Conservation (phyloP, 2,888 invertebrate species). For the Matsumyia berberina region DNA sequence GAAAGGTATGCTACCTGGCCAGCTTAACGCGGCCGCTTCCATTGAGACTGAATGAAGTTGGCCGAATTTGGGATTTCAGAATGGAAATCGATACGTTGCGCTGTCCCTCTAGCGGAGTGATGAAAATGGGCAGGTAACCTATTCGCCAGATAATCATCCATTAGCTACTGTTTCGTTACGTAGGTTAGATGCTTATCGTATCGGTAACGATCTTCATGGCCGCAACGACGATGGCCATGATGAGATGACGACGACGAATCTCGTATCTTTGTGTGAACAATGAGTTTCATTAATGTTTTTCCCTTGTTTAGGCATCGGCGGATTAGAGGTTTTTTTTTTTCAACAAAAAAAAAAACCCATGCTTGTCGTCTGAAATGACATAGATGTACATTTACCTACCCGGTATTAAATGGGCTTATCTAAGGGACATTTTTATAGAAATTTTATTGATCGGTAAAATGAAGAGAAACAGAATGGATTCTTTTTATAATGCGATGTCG, state of each 20-base stretch:
- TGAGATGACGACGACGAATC: constrained; percentile 26
- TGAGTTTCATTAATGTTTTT: constrained; percentile 71
- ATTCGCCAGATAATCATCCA: constrained; percentile 75
- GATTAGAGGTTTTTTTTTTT: constrained; percentile 54
- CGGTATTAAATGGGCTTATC: constrained; percentile 60
- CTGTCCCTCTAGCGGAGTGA: constrained; percentile 51
- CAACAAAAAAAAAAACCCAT: too few relatives aligned
- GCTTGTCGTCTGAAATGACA: constrained; percentile 57
- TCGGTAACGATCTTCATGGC: constrained; percentile 18
- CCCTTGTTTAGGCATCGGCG: constrained; percentile 60
- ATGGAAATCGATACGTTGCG: constrained; percentile 66
- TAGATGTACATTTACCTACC: constrained; percentile 47
- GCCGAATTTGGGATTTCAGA: constrained; percentile 58
- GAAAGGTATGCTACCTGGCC: constrained; percentile 56
- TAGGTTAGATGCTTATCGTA: constrained; percentile 42
- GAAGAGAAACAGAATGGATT: constrained; percentile 8
- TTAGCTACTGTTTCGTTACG: constrained; percentile 73
- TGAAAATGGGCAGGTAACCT: constrained; percentile 75
- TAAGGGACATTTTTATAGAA: constrained; percentile 51
- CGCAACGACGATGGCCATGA: constrained; percentile 1
- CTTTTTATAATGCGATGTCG: constrained; percentile 16
- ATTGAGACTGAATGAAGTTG: constrained; percentile 55
- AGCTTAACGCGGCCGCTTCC: constrained; percentile 9
- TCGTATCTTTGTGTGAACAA: constrained; percentile 63
- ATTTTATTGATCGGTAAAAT: constrained; percentile 51